Evolutionary conservation across 2,797 vertebrate genomes (phyloP).

Genomic region (Periophthalmus magnuspinnatus): DNA sequence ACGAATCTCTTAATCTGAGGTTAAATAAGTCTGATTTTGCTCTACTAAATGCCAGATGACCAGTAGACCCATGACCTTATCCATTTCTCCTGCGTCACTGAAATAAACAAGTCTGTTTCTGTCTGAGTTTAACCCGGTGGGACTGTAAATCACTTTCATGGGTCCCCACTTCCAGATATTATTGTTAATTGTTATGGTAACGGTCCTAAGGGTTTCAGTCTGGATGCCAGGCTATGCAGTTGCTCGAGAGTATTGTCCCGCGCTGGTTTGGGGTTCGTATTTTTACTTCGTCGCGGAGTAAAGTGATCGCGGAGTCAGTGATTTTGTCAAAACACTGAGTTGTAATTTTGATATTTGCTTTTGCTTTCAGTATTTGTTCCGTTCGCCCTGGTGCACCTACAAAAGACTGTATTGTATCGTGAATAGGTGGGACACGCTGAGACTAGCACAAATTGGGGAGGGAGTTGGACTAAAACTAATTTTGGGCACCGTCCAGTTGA

Average conservation of each 20-base stretch:
- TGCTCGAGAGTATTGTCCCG: too few species aligned
- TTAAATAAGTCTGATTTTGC: not conserved
- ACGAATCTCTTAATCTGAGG: not conserved
- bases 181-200: too few species aligned
- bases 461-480: constrained; percentile 69
- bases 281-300: too few species aligned
- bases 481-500: constrained; percentile 79
- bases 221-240: too few species aligned
- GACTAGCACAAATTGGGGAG: constrained; percentile 30
- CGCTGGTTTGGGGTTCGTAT: too few species aligned
- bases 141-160: too few species aligned
- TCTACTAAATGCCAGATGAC: not conserved
- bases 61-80: not conserved
- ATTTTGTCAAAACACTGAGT: not conserved
- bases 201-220: not conserved
- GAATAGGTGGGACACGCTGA: constrained; percentile 28
- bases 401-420: constrained; percentile 30
- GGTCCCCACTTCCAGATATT: too few species aligned
- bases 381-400: not conserved
- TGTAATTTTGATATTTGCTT: too few species aligned
- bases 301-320: too few species aligned
- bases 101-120: not conserved
- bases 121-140: not conserved
- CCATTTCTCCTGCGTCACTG: not conserved
- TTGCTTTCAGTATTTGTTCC: not conserved